Conservation (phyloP, 2,797 vertebrate genomes). For the Agapornis canus region DNA sequence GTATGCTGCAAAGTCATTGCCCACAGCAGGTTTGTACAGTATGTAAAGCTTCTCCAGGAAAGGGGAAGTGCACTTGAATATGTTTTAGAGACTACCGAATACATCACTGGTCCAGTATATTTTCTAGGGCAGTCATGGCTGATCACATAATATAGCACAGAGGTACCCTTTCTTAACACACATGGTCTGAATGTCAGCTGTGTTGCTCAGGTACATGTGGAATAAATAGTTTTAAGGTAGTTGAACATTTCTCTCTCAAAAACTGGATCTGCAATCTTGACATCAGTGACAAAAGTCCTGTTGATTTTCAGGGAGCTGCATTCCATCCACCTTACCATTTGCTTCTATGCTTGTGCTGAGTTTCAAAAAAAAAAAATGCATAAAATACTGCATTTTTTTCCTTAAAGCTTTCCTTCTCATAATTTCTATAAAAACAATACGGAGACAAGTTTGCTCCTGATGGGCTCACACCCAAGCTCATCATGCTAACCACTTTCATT, state of each 20-base stretch:
- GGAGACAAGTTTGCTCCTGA: not conserved
- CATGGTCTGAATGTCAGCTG: accelerated
- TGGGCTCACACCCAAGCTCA: accelerated
- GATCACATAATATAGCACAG: accelerated
- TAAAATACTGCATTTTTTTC: not conserved
- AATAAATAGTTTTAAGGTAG: not conserved
- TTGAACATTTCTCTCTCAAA: not conserved
- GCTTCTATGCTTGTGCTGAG: not conserved
- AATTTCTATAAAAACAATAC: accelerated
- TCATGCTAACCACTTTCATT: not conserved
- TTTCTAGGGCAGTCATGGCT: not conserved
- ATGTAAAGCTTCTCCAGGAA: not conserved
- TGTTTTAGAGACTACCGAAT: not conserved
- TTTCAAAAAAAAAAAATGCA: not conserved
- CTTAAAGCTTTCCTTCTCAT: not conserved
- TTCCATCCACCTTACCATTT: not conserved
- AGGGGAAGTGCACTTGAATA: accelerated
- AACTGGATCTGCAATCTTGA: not conserved
- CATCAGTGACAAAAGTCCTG: not conserved
- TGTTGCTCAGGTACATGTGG: accelerated
- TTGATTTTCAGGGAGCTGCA: accelerated
- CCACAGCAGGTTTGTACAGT: not conserved
- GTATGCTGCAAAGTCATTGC: not conserved
- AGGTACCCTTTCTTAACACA: not conserved
- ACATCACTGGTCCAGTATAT: accelerated